phyloP scores from a whole-genome alignment of 2,888 invertebrate species.

The Tolmerus cingulatus region DNA sequence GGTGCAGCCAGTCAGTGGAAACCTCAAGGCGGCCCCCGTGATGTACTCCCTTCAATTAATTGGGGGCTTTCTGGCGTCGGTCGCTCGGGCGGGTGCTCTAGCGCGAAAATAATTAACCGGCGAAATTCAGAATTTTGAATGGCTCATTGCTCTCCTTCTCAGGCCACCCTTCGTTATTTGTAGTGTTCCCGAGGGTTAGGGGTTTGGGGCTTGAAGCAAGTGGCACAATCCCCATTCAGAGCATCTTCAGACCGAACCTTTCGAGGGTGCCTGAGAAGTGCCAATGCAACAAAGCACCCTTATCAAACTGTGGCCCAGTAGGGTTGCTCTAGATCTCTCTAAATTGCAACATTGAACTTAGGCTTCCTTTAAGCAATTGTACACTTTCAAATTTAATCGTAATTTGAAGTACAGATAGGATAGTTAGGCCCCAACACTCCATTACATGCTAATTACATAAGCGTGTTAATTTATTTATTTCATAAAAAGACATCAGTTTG shows the following conservation, averaged over 20 bases:
- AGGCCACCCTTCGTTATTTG: neutral
- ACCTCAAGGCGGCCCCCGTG: neutral
- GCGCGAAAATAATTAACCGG: neutral
- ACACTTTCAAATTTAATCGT: too few species aligned
- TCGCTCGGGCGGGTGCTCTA: neutral
- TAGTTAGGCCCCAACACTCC: too few species aligned
- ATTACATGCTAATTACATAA: too few species aligned
- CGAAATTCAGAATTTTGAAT: neutral
- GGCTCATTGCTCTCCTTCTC: neutral
- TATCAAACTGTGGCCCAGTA: neutral
- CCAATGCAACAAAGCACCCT: neutral
- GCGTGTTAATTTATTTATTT: too few species aligned
- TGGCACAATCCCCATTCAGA: neutral
- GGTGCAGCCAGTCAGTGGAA: neutral
- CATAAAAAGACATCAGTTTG: too few species aligned
- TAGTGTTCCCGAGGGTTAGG: neutral
- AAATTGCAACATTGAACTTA: neutral
- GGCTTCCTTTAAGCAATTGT: neutral
- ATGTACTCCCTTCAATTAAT: neutral
- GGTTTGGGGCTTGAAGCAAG: neutral
- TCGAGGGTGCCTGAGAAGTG: neutral
- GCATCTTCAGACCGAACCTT: neutral
- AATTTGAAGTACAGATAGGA: too few species aligned
- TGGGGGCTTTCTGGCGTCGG: neutral
- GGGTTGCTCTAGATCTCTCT: neutral